These are phyloP conservation scores for Dryobates pubescens DNA, from an alignment of 2,797 vertebrate genomes.

Conservation along the genomic window DNA sequence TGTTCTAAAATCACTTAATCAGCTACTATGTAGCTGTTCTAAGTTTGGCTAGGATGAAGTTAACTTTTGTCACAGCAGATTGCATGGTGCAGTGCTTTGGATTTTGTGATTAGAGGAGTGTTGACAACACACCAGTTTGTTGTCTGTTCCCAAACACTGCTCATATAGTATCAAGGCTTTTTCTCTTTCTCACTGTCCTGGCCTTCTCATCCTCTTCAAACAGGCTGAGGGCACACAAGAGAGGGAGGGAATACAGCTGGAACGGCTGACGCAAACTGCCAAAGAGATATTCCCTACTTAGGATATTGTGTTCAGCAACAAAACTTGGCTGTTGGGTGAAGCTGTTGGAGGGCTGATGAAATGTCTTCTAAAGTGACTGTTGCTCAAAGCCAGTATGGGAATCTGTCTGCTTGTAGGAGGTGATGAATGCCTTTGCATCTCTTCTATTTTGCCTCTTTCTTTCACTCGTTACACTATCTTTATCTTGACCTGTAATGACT, in stretches of 20 bases:
- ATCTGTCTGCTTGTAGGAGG: neutral
- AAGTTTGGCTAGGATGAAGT: neutral
- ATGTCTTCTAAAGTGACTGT: neutral
- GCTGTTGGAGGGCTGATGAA: neutral
- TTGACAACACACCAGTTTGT: neutral
- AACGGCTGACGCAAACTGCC: neutral
- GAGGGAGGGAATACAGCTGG: neutral
- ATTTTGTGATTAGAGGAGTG: neutral
- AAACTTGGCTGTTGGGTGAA: neutral
- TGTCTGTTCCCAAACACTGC: neutral
- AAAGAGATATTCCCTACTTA: neutral
- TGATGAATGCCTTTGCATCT: neutral
- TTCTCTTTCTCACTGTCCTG: neutral
- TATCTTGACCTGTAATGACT: neutral
- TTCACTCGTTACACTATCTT: neutral
- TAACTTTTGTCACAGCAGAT: neutral
- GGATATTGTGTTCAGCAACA: neutral
- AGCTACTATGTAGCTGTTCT: neutral
- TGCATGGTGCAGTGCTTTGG: neutral
- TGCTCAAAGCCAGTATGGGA: neutral
- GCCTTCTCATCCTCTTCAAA: rapidly evolving
- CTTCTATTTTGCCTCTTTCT: neutral
- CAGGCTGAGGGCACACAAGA: neutral
- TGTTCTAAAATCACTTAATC: neutral
- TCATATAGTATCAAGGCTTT: neutral